phyloP scores from a whole-genome alignment of 2,797 vertebrate species.

The Staurois parvus region DNA sequence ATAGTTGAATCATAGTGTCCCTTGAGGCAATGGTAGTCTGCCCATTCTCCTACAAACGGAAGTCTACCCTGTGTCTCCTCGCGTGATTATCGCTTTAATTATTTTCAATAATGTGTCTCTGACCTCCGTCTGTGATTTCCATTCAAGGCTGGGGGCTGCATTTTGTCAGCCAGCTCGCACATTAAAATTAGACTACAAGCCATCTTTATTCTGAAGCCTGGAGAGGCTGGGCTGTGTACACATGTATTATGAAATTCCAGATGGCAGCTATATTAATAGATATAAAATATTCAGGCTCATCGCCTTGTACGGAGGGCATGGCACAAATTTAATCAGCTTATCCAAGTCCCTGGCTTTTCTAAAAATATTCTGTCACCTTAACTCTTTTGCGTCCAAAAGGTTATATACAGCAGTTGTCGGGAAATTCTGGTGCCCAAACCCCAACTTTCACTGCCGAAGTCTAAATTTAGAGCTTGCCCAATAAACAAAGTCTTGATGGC shows the following conservation, averaged over 20 bases:
- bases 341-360: constrained; percentile 40
- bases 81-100: constrained; percentile 14
- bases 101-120: constrained; percentile 29
- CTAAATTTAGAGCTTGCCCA: too few species aligned
- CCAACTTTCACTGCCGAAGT: too few species aligned
- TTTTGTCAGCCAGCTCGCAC: constrained; percentile 15
- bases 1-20: background rate
- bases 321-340: constrained; percentile 51
- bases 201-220: constrained; percentile 14
- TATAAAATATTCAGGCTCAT: constrained; percentile 53
- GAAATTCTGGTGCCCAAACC: too few species aligned
- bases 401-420: background rate
- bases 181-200: constrained; percentile 37
- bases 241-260: constrained; percentile 31
- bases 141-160: constrained; percentile 18
- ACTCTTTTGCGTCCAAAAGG: constrained; percentile 10
- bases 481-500: too few species aligned
- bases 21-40: background rate
- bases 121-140: constrained; percentile 45
- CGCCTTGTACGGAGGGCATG: constrained; percentile 19
- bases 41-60: background rate
- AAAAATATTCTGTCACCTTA: constrained; percentile 44
- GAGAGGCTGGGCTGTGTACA: background rate
- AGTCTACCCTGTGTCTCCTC: constrained; percentile 17
- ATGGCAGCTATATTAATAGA: constrained; percentile 53